Evolutionary conservation across 2,888 invertebrate species (phyloP).

Genomic region (Rhagonycha fulva): DNA sequence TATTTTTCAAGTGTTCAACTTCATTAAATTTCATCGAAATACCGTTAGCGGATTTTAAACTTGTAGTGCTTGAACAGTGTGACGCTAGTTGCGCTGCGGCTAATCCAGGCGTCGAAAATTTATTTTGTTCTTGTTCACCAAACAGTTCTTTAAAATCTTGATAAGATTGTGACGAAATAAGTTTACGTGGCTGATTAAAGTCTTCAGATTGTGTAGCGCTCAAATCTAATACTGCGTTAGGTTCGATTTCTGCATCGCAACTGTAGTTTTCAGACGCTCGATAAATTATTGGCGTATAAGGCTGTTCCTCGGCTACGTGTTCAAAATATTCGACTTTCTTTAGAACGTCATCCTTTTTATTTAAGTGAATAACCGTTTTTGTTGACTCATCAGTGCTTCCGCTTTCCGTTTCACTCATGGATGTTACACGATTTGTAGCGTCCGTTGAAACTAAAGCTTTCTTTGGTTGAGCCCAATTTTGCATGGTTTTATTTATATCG

Average conservation of each 20-base stretch:
- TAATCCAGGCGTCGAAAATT: constrained; percentile 54
- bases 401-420: constrained; percentile 72
- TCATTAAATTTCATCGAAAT: constrained; percentile 62
- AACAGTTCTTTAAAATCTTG: constrained; percentile 81
- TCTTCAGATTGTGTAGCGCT: constrained; percentile 41
- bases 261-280: constrained; percentile 51
- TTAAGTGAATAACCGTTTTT: constrained; percentile 68
- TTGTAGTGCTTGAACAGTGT: background rate
- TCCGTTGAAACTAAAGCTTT: constrained; percentile 46
- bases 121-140: constrained; percentile 69
- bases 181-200: constrained; percentile 37
- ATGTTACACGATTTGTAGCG: constrained; percentile 55
- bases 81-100: background rate
- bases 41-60: constrained; percentile 7
- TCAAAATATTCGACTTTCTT: constrained; percentile 83
- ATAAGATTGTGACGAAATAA: constrained; percentile 67
- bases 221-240: constrained; percentile 36
- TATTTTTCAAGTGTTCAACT: constrained; percentile 75
- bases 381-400: constrained; percentile 74
- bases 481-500: constrained; percentile 51
- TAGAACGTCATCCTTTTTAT: constrained; percentile 66
- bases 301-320: constrained; percentile 63
- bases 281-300: constrained; percentile 53
- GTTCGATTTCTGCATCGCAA: constrained; percentile 52
- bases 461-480: constrained; percentile 56